Base-by-base conservation (phyloP, 2,113 vertebrate species). In the Eclectus roratus region DNA sequence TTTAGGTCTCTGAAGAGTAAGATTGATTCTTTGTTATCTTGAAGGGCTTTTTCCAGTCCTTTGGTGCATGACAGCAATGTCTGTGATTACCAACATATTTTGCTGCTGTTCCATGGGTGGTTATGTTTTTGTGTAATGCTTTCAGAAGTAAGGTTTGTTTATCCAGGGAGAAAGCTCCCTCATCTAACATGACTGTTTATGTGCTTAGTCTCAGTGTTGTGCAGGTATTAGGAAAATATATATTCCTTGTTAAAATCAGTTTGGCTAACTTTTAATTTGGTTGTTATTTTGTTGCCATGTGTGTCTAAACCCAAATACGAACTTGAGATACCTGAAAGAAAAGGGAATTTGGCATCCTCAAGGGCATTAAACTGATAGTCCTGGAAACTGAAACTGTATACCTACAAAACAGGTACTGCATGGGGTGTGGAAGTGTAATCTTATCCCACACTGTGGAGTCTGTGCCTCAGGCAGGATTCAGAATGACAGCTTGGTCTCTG, bases 381-480 rank as follows among this genome's bases (percentile, higher is more conserved):
- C 70, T 93, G 85, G 88, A 90, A 95, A 70, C 65, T 93, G 91
- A 97, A 95, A 90, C 79, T 24, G 10, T 73, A 91, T 52, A 90
- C 92, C 85, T 86, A 87, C 87, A 60, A 28, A 97, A 95, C 82
- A 93, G 93, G 91, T 95, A 76, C n/a, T 79, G 77, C 71, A 81
- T 44, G 55, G 86, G 93, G 87, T 79, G 87, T 94, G 86, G 92
- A 93, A 80, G 64, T 37, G 79, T 93, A 94, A 94, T 83, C 66
- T 69, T 91, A 94, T 91, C 91, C 53, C 63, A 65, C 35, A 6
- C 46, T 61, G 74, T 5, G 1, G 78, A 96, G 81, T 49, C 41
- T 72, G 63, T 76, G 86, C 90, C 76, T 84, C 84, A 33, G 89
- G 84, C 91, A 18, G 60, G 49, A 80, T 85, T 35, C 52, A 41